Evolutionary conservation across 2,113 vertebrate genomes (phyloP), one percentile per base, ranked within the genome.

Genomic region (Acanthochromis polyacanthus): DNA sequence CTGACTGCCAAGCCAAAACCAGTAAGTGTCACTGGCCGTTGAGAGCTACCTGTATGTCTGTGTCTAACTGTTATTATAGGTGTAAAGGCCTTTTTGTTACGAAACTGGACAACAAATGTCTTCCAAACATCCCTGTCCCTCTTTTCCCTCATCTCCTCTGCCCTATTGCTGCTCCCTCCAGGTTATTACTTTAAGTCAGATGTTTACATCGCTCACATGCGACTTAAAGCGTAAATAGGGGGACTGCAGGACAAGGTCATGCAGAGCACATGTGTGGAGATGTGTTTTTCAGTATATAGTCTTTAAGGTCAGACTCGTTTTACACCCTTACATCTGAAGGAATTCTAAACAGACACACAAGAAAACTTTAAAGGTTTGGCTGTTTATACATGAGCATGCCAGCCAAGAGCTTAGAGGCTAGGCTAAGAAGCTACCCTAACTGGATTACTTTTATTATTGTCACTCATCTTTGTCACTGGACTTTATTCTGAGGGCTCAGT

Each of bases 1-100:
- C 58, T 88, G 66, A 83, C 62, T 64, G 71, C 85, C 86, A 93
- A 91, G 14, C 86, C 93, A 0, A 90, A 93, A 82, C 68, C 82
- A 83, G 95, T 95, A 87, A 93, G 94, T 94, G 10, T 60, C 16
- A 16, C 28, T 48, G 22, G 65, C 3, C 17, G 0, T 38, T 40
- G 5, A 5, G 25, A 20, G 4, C 25, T 62, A 16, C 56, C 43
- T 15, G 1, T 20, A 16, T 17, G 6, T n/a, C 4, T 20, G 20
- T 14, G 23, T 43, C 56, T 32, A 0, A 28, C 25, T 76, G 45
- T 77, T 53, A 53, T 20, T 45, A 28, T 55, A 3, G 14, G 40
- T 8, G 11, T 12, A 43, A 15, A 43, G 40, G 40, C 14, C 11
- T 43, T 43, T 43, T 14, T 43, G 11, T 43, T 43, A 43, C 1